Evolutionary conservation across 2,888 invertebrate species (phyloP).

Genomic region (Latrodectus elegans): DNA sequence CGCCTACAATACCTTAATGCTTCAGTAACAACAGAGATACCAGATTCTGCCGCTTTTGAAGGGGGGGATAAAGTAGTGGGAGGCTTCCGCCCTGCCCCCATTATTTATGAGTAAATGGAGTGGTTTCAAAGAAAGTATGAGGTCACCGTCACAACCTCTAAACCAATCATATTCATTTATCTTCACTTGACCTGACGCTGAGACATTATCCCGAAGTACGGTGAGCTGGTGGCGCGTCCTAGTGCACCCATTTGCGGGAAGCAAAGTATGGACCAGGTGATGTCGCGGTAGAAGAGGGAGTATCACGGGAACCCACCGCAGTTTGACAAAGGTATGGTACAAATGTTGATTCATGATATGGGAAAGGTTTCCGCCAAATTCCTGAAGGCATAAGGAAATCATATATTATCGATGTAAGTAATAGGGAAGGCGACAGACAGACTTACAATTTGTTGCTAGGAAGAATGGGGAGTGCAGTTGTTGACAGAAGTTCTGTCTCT

Average conservation of each 20-base stretch:
- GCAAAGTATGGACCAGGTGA: conserved; percentile 31
- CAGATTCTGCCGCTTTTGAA: conserved; percentile 46
- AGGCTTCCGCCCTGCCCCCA: conserved; percentile 10
- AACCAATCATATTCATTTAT: conserved; percentile 69
- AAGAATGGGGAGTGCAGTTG: conserved; percentile 37
- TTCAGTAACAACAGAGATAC: conserved; percentile 54
- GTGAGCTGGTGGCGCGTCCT: conserved; percentile 28
- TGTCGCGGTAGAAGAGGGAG: conserved; percentile 12
- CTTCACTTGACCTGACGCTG: conserved; percentile 69
- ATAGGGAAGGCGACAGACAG: conserved; percentile 65
- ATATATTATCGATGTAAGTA: conserved; percentile 68
- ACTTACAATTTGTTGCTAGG: conserved; percentile 61
- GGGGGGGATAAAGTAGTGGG: not conserved
- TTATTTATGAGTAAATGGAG: conserved; percentile 68
- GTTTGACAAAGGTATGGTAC: conserved; percentile 60
- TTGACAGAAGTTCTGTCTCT: conserved; percentile 63
- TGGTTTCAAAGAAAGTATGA: conserved; percentile 65
- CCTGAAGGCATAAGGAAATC: conserved; percentile 62
- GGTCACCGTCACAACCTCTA: conserved; percentile 62
- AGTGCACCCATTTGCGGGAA: conserved; percentile 58
- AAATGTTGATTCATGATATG: conserved; percentile 67
- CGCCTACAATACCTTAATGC: conserved; percentile 62
- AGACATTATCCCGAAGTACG: conserved; percentile 44
- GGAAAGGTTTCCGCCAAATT: conserved; percentile 60
- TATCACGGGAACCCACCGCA: conserved; percentile 50